A percentile compares a stretch with the other conserved stretches of the same genome.
Evolutionary conservation across 2,888 invertebrate genomes (phyloP).

Genomic region (Drosophila mimetica): DNA sequence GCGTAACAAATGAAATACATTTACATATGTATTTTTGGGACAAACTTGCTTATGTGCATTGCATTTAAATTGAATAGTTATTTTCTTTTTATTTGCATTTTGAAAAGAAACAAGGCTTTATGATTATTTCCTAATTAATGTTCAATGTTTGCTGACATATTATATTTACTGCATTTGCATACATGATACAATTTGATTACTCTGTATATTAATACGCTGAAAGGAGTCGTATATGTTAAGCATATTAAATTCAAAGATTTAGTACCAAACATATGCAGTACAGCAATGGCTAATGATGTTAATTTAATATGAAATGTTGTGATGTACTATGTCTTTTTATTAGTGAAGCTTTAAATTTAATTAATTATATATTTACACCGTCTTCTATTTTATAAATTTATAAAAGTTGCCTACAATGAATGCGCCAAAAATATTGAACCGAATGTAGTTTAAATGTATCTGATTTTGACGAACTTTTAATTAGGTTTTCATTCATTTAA

Average conservation of each 20-base stretch:
- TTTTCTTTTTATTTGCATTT: neutral
- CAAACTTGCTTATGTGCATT: neutral
- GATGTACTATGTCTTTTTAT: no score
- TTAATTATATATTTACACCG: no score
- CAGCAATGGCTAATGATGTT: no score
- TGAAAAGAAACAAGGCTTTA: neutral
- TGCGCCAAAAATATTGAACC: neutral
- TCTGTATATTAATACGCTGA: no score
- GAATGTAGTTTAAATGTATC: neutral
- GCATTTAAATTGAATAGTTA: neutral
- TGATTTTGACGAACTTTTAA: neutral
- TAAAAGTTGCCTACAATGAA: no score
- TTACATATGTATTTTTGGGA: neutral
- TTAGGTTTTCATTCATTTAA: neutral
- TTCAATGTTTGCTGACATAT: neutral
- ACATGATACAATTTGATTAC: neutral
- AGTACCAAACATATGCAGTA: no score
- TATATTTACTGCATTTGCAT: neutral
- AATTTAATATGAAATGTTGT: no score
- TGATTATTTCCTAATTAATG: conserved; percentile 1
- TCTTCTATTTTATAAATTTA: no score
- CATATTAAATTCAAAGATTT: no score
- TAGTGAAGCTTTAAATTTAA: no score
- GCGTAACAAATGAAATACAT: neutral
- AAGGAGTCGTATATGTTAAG: no score